Conservation (phyloP, 2,888 invertebrate genomes). For the Lasius fuliginosus region DNA sequence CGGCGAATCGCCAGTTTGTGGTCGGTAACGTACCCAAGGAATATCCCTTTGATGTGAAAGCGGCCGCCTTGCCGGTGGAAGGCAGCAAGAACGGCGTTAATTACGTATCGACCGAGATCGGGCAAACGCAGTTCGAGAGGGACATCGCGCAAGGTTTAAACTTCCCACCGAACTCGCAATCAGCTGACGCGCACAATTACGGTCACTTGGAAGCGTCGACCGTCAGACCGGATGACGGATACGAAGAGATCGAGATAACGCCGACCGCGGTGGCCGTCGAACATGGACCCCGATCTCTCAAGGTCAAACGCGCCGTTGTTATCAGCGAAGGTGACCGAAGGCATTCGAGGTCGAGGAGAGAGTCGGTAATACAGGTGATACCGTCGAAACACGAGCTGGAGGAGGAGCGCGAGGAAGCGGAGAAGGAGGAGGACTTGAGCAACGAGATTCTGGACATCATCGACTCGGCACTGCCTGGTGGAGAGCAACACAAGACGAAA, state of each 20-base stretch:
- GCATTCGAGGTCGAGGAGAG: conserved; percentile 64
- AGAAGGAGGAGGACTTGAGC: conserved; percentile 81
- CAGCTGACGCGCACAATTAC: conserved; percentile 61
- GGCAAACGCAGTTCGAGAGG: conserved; percentile 66
- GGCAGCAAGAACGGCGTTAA: conserved; percentile 56
- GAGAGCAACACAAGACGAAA: conserved; percentile 51
- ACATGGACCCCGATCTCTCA: conserved; percentile 85
- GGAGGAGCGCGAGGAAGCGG: conserved; percentile 78
- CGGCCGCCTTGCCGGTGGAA: conserved; percentile 43
- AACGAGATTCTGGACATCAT: conserved; percentile 85
- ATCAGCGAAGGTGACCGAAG: not conserved
- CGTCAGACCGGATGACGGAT: conserved; percentile 67
- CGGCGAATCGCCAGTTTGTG: conserved; percentile 88
- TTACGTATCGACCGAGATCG: conserved; percentile 63
- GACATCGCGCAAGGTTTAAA: conserved; percentile 67
- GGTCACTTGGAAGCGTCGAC: conserved; percentile 58
- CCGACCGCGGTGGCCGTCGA: conserved; percentile 85
- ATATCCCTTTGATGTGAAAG: conserved; percentile 72
- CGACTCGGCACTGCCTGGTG: conserved; percentile 81
- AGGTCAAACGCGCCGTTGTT: conserved; percentile 69
- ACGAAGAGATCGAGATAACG: conserved; percentile 82
- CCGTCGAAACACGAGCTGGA: conserved; percentile 81
- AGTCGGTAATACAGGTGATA: conserved; percentile 82
- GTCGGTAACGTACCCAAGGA: conserved; percentile 90
- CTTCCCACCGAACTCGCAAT: conserved; percentile 64